Evolutionary conservation across 2,888 invertebrate genomes (phyloP).

Genomic region (Papilio protenor): DNA sequence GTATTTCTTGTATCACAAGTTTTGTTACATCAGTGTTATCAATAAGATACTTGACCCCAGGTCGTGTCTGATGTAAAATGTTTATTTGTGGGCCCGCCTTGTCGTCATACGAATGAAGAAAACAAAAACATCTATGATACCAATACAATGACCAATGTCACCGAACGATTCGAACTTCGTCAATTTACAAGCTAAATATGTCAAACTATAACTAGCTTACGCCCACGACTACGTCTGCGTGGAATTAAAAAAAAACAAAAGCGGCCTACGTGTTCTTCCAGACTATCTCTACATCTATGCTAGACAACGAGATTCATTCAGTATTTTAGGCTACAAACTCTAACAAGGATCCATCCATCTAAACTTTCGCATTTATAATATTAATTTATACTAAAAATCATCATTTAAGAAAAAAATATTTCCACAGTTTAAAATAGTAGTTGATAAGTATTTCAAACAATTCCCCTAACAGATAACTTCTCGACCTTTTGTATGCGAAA

Average conservation of each 20-base stretch:
- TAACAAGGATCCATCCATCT: no score
- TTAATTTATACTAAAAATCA: no score
- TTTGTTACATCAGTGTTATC: slow-evolving; percentile 63
- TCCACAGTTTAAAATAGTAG: neutral
- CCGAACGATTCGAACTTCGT: slow-evolving; percentile 1
- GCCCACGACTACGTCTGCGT: no score
- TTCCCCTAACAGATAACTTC: neutral
- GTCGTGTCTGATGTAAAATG: slow-evolving; percentile 72
- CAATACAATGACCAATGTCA: neutral
- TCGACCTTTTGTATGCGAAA: neutral
- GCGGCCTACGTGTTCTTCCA: no score
- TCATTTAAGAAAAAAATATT: neutral
- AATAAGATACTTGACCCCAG: slow-evolving; percentile 65
- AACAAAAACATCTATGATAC: slow-evolving; percentile 44
- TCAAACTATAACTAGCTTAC: neutral
- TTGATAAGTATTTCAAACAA: neutral
- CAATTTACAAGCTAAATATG: neutral
- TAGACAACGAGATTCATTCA: no score
- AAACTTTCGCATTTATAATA: no score
- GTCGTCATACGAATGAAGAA: slow-evolving; percentile 43
- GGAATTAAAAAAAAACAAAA: no score
- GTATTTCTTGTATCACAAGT: slow-evolving; percentile 32
- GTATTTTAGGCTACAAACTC: no score
- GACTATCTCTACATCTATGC: no score
- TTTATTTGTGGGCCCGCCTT: slow-evolving; percentile 62